phyloP scores from a whole-genome alignment of 2,888 invertebrate genomes.

The Auanema sp. region DNA sequence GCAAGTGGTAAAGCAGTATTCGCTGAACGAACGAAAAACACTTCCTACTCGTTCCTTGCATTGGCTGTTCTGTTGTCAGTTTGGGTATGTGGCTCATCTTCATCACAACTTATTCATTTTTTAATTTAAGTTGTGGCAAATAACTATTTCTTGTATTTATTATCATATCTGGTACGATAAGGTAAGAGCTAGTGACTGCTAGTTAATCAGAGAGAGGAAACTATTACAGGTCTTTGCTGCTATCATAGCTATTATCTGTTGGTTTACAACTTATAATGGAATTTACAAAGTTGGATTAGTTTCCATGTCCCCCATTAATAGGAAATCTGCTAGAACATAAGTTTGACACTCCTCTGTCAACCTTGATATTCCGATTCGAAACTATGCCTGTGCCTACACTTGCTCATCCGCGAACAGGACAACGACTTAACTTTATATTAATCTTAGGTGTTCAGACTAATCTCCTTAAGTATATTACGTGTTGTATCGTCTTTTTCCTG shows the following conservation, averaged over 20 bases:
- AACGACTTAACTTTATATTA: no score
- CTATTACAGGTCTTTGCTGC: conserved; percentile 50
- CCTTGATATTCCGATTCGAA: no score
- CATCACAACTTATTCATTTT: background rate
- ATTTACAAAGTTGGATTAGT: conserved; percentile 28
- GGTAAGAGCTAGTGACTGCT: conserved; percentile 67
- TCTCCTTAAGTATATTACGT: no score
- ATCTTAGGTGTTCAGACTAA: no score
- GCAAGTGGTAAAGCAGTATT: conserved; percentile 25
- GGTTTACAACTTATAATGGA: conserved; percentile 46
- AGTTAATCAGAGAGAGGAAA: background rate
- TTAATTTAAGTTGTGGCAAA: conserved; percentile 75
- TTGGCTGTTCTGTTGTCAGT: conserved; percentile 49
- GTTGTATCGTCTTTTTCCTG: no score
- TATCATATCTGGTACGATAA: conserved; percentile 96
- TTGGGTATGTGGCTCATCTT: conserved; percentile 39
- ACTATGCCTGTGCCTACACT: no score
- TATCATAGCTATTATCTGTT: conserved; percentile 46
- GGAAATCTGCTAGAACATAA: background rate
- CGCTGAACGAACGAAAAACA: conserved; percentile 22
- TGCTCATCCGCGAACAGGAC: no score
- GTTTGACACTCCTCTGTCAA: no score
- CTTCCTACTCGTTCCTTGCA: conserved; percentile 47
- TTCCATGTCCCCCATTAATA: conserved; percentile 13
- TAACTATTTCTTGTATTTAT: conserved; percentile 87